phyloP scores from a whole-genome alignment of 2,797 vertebrate species.

The Phrynocephalus guinanensis region DNA sequence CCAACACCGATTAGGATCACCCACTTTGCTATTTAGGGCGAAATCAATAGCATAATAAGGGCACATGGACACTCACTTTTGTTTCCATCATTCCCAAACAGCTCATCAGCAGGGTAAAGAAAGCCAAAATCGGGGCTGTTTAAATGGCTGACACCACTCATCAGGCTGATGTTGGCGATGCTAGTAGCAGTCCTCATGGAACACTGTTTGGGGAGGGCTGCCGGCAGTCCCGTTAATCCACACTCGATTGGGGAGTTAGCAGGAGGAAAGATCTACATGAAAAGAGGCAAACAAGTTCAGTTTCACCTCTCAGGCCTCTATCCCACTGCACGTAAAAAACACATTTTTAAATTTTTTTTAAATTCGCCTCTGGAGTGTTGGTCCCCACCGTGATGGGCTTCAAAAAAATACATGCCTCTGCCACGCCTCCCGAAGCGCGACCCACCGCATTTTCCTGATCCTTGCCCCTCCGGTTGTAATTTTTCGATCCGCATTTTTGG shows the following conservation, averaged over 20 bases:
- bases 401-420: too few relatives aligned
- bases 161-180: conserved; percentile 71
- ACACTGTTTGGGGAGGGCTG: conserved; percentile 69
- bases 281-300: conserved; percentile 30
- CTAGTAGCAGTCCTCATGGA: conserved; percentile 76
- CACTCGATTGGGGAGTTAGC: conserved; percentile 68
- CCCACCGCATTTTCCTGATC: too few relatives aligned
- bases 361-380: too few relatives aligned
- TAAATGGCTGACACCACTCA: conserved; percentile 70
- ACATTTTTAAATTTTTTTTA: too few relatives aligned
- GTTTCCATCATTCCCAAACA: conserved; percentile 63
- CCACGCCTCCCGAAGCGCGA: too few relatives aligned
- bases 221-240: conserved; percentile 74
- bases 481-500: too few relatives aligned
- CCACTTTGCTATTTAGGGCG: background rate
- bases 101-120: conserved; percentile 75
- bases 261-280: conserved; percentile 57
- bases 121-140: conserved; percentile 70
- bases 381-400: too few relatives aligned
- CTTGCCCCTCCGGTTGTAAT: too few relatives aligned
- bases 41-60: background rate
- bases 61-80: conserved; percentile 70
- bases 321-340: too few relatives aligned
- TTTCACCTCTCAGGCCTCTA: background rate
- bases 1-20: background rate